Percentiles rank a stretch among this genome's conserved stretches.
phyloP scores from a whole-genome alignment of 1,140 invertebrate genomes.

The Lepidurus arcticus region DNA sequence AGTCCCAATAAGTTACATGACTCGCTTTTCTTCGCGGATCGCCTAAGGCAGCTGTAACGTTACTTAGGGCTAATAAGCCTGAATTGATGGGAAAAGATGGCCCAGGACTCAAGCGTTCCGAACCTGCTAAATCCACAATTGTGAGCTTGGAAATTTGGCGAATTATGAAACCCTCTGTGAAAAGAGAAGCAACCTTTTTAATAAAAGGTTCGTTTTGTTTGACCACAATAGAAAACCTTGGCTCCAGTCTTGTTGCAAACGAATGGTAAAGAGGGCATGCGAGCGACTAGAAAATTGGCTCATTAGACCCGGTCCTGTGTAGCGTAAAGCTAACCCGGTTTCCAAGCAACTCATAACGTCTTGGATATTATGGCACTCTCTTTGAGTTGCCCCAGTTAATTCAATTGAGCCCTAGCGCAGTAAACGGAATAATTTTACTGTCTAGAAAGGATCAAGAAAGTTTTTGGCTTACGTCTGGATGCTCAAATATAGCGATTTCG shows the following conservation, averaged over 20 bases:
- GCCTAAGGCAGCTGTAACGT: slow-evolving; percentile 47
- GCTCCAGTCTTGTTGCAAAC: slow-evolving; percentile 37
- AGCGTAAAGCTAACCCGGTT: slow-evolving; percentile 45
- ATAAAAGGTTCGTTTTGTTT: neutral
- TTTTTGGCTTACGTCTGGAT: slow-evolving; percentile 26
- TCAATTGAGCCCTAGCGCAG: slow-evolving; percentile 38
- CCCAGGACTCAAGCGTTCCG: slow-evolving; percentile 39
- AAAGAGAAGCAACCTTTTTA: slow-evolving; percentile 23
- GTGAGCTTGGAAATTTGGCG: slow-evolving; percentile 42
- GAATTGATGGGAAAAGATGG: slow-evolving; percentile 46
- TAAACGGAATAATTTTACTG: neutral
- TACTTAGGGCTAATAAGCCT: slow-evolving; percentile 47
- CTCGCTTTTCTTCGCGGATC: slow-evolving; percentile 33
- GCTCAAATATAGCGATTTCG: slow-evolving; percentile 30
- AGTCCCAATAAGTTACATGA: slow-evolving; percentile 34
- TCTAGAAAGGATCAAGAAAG: neutral
- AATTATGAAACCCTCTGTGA: slow-evolving; percentile 39
- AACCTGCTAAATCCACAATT: slow-evolving; percentile 47
- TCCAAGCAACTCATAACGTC: slow-evolving; percentile 49
- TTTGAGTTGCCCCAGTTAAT: slow-evolving; percentile 46
- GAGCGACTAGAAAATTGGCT: slow-evolving; percentile 49
- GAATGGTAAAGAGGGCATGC: slow-evolving; percentile 47
- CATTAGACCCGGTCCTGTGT: slow-evolving; percentile 47
- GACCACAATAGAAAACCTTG: slow-evolving; percentile 34
- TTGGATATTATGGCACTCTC: slow-evolving; percentile 46